Evolutionary conservation across 2,113 vertebrate species (phyloP), one percentile per base, ranked within the genome.

Genomic region (Chinchilla lanigera): DNA sequence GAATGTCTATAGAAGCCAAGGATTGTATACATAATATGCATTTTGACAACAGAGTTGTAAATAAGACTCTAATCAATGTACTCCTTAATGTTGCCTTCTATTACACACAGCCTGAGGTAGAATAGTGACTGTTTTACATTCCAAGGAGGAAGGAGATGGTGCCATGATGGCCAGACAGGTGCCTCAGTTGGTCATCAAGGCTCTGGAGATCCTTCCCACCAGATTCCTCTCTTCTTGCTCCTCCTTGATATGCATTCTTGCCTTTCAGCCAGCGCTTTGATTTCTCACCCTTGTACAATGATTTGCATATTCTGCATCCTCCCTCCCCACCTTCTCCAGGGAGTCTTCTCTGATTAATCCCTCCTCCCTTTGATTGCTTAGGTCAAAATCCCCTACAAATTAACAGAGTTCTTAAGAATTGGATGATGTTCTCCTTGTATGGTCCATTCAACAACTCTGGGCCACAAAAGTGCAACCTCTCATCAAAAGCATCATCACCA

Each of bases 281-380:
- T 56, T 41, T 80, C 96, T 96, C 87, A 60, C 77, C 67, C 54
- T 82, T 26, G 41, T 14, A 14, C 22, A 63, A 13, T 75, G 52
- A 67, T 58, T 35, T 60, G 11, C 63, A 33, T 86, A 71, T 82
- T 88, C 80, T 77, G 3, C 17, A 54, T 71, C 22, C 69, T 69
- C 0, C 35, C n/a, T 50, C 44, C 56, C 93, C 28, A 30, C 28
- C 13, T 93, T 82, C 75, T 95, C 71, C 17, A 58, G 19, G n/a
- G 80, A 93, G 78, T 56, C 44, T 14, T 93, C 82, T 86, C 86
- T 83, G 71, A 67, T 85, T 86, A 90, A 75, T 71, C 60, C 35
- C 12, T 20, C 41, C 41, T 77, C 58, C 38, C 4, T 85, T 78
- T 50, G 12, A 83, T 22, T 86, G 26, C n/a, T 86, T 54, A 78